Evolutionary conservation across 2,113 vertebrate species (phyloP).

Genomic region (Sander lucioperca): DNA sequence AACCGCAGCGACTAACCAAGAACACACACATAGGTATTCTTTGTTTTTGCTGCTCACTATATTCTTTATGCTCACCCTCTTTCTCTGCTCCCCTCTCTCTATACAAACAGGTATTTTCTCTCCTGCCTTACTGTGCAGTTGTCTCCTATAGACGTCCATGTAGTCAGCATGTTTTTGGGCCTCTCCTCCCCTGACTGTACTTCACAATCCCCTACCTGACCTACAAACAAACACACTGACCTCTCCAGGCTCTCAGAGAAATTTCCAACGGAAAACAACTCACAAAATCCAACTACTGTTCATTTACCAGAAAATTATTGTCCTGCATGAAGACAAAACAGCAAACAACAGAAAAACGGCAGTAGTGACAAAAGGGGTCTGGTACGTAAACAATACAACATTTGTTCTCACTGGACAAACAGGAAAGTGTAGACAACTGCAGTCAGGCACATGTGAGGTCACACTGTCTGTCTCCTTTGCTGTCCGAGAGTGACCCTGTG

Average conservation of each 20-base stretch:
- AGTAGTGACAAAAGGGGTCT: conserved; percentile 53
- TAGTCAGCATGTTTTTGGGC: conserved; percentile 69
- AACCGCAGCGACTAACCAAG: conserved; percentile 42
- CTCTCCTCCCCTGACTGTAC: conserved; percentile 45
- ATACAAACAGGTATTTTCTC: conserved; percentile 46
- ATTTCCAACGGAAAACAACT: conserved; percentile 66
- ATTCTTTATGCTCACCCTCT: conserved; percentile 31
- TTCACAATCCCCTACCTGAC: conserved; percentile 69
- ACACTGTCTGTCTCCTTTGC: conserved; percentile 51
- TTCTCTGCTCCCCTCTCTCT: conserved; percentile 20
- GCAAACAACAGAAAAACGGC: conserved; percentile 41
- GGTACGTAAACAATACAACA: conserved; percentile 54
- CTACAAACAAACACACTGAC: conserved; percentile 76
- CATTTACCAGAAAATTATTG: conserved; percentile 65
- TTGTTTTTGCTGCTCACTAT: conserved; percentile 21
- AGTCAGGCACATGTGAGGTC: conserved; percentile 58
- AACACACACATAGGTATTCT: conserved; percentile 32
- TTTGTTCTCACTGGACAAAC: conserved; percentile 66
- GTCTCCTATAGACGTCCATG: conserved; percentile 40
- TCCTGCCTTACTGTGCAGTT: conserved; percentile 50
- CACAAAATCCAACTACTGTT: conserved; percentile 28
- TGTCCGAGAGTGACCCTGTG: conserved; percentile 51
- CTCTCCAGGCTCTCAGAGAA: conserved; percentile 71
- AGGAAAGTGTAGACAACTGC: conserved; percentile 65
- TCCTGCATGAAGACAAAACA: conserved; percentile 36